Evolutionary conservation across 2,797 vertebrate genomes (phyloP).

Genomic region (Rhynchonycteris naso): DNA sequence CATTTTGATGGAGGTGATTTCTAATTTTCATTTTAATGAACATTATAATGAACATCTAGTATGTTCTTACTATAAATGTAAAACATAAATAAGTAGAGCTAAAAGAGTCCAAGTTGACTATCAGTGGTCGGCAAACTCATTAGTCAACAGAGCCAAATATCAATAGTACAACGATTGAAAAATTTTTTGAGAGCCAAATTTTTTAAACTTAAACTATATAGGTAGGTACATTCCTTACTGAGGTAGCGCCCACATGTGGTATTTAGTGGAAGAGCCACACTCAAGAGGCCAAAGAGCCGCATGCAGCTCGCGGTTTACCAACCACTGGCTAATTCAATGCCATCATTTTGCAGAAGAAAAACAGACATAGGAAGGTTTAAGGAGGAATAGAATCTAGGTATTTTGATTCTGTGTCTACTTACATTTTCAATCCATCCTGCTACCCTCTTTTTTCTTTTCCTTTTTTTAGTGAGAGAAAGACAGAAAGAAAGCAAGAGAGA

Average conservation of each 20-base stretch:
- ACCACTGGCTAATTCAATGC: neutral
- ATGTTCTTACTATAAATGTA: neutral
- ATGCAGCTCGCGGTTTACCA: no score
- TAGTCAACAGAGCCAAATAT: no score
- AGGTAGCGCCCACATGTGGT: no score
- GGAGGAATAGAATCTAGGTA: neutral
- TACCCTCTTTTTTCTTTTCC: neutral
- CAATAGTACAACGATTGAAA: no score
- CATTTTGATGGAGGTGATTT: neutral
- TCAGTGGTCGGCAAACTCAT: no score
- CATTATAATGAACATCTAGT: neutral
- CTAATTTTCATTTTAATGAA: neutral
- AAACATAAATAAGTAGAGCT: neutral
- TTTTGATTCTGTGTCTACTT: neutral
- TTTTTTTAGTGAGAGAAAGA: no score
- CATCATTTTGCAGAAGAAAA: constrained; percentile 41
- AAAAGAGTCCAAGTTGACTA: neutral
- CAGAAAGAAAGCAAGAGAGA: no score
- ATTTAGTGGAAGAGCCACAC: no score
- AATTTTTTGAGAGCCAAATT: no score
- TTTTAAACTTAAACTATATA: no score
- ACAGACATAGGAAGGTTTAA: neutral
- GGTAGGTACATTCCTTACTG: no score
- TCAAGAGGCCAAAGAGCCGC: no score
- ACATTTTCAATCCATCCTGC: neutral